phyloP scores from a whole-genome alignment of 2,797 vertebrate genomes.

The Urosaurus nigricauda region DNA sequence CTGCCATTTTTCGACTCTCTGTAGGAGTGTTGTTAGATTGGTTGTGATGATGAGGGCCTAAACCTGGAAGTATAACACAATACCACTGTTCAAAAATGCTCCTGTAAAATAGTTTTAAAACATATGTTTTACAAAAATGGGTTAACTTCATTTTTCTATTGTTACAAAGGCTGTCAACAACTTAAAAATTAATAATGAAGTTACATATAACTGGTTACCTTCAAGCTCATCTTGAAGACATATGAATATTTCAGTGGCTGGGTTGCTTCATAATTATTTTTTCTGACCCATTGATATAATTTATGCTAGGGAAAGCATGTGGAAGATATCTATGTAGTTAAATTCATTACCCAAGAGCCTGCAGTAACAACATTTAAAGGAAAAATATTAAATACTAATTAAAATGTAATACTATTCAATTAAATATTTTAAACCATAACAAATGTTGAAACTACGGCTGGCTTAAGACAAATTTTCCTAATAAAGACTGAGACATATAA shows the following conservation, averaged over 20 bases:
- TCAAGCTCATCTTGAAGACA: no score
- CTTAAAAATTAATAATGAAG: no score
- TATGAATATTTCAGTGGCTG: neutral
- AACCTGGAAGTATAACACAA: no score
- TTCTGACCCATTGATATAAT: neutral
- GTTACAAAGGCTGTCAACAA: no score
- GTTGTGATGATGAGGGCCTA: no score
- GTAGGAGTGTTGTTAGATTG: no score
- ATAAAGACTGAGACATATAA: neutral
- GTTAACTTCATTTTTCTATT: no score
- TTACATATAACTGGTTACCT: no score
- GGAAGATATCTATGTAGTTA: constrained; percentile 1
- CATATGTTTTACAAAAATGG: no score
- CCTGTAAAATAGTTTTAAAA: no score
- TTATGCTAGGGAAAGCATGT: neutral
- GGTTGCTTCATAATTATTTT: neutral
- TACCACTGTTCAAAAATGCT: no score
- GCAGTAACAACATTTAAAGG: constrained; percentile 10
- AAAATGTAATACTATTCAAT: neutral
- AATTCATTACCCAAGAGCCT: neutral
- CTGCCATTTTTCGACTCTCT: no score
- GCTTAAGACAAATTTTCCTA: neutral
- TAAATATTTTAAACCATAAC: constrained; percentile 2
- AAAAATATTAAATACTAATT: constrained; percentile 10
- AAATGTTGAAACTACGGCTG: constrained; percentile 3